Conservation (phyloP, 1,140 invertebrate species). For the Hylaeus anthracinus region DNA sequence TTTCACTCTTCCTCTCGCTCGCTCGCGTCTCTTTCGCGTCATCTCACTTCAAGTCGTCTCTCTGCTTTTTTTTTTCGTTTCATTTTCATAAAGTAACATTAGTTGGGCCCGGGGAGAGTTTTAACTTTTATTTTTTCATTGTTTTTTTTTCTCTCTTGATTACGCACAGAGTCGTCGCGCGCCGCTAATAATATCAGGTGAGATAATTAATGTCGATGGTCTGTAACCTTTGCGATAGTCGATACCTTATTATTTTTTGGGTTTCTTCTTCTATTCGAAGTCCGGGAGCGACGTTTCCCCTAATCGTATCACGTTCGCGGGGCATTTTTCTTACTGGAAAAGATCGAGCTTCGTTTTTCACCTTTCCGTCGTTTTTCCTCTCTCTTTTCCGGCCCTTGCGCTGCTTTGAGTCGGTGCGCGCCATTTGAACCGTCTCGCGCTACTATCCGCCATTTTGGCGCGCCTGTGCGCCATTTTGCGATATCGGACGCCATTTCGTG, state of each 20-base stretch:
- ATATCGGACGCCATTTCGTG: no score
- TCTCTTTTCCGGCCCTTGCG: neutral
- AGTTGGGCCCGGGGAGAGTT: constrained; percentile 79
- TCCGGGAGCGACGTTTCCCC: neutral
- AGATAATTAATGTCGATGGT: neutral
- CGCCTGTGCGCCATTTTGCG: no score
- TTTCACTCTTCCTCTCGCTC: constrained; percentile 20
- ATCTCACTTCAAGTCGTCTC: constrained; percentile 49
- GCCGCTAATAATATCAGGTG: constrained; percentile 50
- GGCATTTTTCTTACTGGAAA: neutral
- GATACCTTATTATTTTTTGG: no score
- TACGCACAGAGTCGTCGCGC: constrained; percentile 70
- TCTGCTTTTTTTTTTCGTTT: constrained; percentile 39
- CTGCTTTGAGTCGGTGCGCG: no score
- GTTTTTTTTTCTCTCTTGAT: constrained; percentile 46
- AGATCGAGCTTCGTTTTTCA: constrained; percentile 14
- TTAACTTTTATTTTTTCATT: constrained; percentile 65
- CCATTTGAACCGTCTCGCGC: no score
- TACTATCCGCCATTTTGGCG: no score
- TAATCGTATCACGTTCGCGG: neutral
- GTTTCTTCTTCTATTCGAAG: no score
- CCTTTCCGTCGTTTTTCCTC: constrained; percentile 8
- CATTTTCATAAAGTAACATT: constrained; percentile 74
- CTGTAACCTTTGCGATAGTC: no score
- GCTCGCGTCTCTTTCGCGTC: constrained; percentile 25